Conservation (phyloP, 2,797 vertebrate genomes). For the Lutra lutra region DNA sequence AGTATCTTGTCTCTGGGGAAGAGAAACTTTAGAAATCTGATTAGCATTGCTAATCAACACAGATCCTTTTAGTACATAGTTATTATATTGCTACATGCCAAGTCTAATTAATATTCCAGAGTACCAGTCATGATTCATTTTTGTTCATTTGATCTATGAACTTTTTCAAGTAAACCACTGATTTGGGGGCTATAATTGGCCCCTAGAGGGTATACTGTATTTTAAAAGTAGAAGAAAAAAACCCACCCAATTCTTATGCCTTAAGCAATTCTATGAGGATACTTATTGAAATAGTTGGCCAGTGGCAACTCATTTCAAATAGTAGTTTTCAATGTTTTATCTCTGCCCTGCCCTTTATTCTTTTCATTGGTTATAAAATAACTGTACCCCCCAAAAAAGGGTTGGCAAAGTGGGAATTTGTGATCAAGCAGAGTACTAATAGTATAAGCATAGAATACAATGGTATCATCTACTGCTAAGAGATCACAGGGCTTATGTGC, state of each 20-base stretch:
- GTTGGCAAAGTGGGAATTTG: background rate
- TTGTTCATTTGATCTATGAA: slow-evolving; percentile 78
- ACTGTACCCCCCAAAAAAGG: background rate
- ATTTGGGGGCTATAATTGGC: slow-evolving; percentile 74
- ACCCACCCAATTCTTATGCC: background rate
- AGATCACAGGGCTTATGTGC: background rate
- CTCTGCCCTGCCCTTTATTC: background rate
- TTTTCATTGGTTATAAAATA: background rate
- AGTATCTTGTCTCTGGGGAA: slow-evolving; percentile 58
- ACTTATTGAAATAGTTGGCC: slow-evolving; percentile 41
- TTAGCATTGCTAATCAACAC: slow-evolving; percentile 78
- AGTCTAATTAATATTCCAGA: slow-evolving; percentile 78
- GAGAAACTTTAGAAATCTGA: slow-evolving; percentile 68
- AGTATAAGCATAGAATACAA: background rate
- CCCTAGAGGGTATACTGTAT: slow-evolving; percentile 58
- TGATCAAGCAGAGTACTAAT: background rate
- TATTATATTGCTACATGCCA: slow-evolving; percentile 62
- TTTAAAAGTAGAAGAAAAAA: slow-evolving; percentile 56
- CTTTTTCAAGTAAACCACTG: slow-evolving; percentile 77
- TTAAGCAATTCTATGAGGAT: slow-evolving; percentile 52
- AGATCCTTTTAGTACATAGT: slow-evolving; percentile 47
- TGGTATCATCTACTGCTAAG: background rate
- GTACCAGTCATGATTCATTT: slow-evolving; percentile 75
- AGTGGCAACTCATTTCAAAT: slow-evolving; percentile 54
- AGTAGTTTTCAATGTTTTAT: background rate